A percentile compares a stretch with the other conserved stretches of the same genome.
These are phyloP conservation scores for Ariolimax columbianus DNA, from an alignment of 2,888 invertebrate species.

Conservation along the genomic window DNA sequence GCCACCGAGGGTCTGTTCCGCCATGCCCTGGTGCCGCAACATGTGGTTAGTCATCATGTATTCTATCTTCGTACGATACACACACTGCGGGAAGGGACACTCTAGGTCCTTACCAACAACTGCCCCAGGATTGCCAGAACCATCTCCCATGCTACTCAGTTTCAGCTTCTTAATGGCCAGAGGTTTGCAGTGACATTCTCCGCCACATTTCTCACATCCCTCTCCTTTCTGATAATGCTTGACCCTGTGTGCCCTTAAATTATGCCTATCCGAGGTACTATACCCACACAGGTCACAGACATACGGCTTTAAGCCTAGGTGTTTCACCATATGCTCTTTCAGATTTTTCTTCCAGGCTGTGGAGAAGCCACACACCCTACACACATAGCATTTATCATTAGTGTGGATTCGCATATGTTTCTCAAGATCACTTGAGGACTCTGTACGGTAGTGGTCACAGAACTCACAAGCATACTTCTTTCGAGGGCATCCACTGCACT, in stretches of 20 bases:
- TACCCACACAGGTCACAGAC: constrained; percentile 55
- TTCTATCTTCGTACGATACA: constrained; percentile 52
- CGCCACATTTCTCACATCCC: constrained; percentile 53
- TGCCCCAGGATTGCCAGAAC: constrained; percentile 25
- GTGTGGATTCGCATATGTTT: constrained; percentile 58
- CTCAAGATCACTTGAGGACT: constrained; percentile 55
- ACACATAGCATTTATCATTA: constrained; percentile 55
- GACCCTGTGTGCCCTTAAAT: constrained; percentile 52
- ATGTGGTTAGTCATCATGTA: constrained; percentile 53
- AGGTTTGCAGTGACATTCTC: constrained; percentile 46
- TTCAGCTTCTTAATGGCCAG: constrained; percentile 40
- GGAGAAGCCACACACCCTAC: constrained; percentile 54
- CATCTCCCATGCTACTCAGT: constrained; percentile 4
- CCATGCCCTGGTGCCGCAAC: constrained; percentile 45
- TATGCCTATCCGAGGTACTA: constrained; percentile 56
- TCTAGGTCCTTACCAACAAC: constrained; percentile 40
- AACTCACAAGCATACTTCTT: constrained; percentile 57
- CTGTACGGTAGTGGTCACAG: constrained; percentile 57
- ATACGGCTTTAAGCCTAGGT: constrained; percentile 54
- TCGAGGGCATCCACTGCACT: constrained; percentile 54
- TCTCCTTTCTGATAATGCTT: constrained; percentile 56
- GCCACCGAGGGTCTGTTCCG: constrained; percentile 16
- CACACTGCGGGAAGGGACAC: constrained; percentile 50
- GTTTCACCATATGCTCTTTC: constrained; percentile 58
- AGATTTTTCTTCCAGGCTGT: constrained; percentile 58